Evolutionary conservation across 1,140 invertebrate genomes (phyloP).

Genomic region (Drosophila novamexicana): DNA sequence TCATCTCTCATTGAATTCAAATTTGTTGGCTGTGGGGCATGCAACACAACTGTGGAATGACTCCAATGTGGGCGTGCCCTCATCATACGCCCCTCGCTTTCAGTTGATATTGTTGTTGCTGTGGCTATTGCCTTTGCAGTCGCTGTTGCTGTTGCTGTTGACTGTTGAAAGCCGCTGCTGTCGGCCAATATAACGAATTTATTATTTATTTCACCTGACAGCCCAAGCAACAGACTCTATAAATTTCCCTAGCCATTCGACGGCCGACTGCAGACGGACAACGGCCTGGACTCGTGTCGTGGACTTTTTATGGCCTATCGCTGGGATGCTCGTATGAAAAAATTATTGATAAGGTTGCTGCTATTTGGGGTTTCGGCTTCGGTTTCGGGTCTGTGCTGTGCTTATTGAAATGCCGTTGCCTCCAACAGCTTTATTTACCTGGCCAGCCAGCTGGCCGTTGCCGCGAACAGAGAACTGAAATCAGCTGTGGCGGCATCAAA

Average conservation of each 20-base stretch:
- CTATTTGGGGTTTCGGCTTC: slow-evolving; percentile 8
- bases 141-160: slow-evolving; percentile 48
- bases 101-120: slow-evolving; percentile 36
- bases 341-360: slow-evolving; percentile 71
- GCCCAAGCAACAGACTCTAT: slow-evolving; percentile 78
- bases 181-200: slow-evolving; percentile 81
- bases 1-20: slow-evolving; percentile 82
- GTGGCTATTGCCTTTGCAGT: slow-evolving; percentile 30
- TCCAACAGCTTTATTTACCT: slow-evolving; percentile 69
- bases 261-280: background rate
- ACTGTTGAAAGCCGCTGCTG: slow-evolving; percentile 62
- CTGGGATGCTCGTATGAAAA: slow-evolving; percentile 65
- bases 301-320: slow-evolving; percentile 65
- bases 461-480: slow-evolving; percentile 33
- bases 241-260: slow-evolving; percentile 77
- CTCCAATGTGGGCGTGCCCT: slow-evolving; percentile 68
- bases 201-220: slow-evolving; percentile 84
- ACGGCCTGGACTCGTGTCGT: background rate
- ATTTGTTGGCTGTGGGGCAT: slow-evolving; percentile 55
- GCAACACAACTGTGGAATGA: slow-evolving; percentile 25
- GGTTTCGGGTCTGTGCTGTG: slow-evolving; percentile 23
- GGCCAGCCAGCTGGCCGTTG: slow-evolving; percentile 2
- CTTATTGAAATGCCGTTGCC: slow-evolving; percentile 72
- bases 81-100: slow-evolving; percentile 67
- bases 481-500: slow-evolving; percentile 60